These are phyloP conservation scores for Zaprionus obscuricornis DNA, from an alignment of 2,888 invertebrate genomes.

Conservation along the genomic window DNA sequence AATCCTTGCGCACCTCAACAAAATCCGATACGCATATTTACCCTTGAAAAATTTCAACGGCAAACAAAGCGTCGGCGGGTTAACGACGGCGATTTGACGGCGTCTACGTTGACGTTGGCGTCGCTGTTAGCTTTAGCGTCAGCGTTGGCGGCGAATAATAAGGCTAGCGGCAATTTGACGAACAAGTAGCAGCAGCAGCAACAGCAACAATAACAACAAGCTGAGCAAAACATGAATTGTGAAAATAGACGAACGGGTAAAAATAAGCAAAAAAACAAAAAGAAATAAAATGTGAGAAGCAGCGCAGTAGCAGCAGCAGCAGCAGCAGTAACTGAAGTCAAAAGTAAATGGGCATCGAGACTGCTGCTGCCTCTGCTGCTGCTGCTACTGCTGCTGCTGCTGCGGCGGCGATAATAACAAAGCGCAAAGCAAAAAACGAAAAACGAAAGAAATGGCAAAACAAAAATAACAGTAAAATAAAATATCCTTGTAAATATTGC, in stretches of 20 bases:
- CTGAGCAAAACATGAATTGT: too few relatives aligned
- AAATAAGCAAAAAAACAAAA: too few relatives aligned
- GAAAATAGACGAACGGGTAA: conserved; percentile 9
- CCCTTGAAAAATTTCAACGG: conserved; percentile 61
- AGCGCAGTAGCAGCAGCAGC: conserved; percentile 8
- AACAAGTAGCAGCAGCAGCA: conserved; percentile 7
- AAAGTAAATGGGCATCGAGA: conserved; percentile 51
- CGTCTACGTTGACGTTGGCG: too few relatives aligned
- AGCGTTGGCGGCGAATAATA: conserved; percentile 13
- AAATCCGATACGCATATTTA: conserved; percentile 70
- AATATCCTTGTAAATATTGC: conserved; percentile 67
- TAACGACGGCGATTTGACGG: conserved; percentile 34
- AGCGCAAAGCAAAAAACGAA: conserved; percentile 32
- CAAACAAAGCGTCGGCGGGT: conserved; percentile 26
- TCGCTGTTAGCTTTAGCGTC: neutral
- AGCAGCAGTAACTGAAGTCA: conserved; percentile 32
- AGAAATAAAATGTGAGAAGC: neutral
- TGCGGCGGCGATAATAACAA: conserved; percentile 64
- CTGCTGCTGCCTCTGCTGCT: too few relatives aligned
- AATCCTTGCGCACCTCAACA: conserved; percentile 49
- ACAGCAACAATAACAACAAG: conserved; percentile 13
- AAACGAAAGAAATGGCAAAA: conserved; percentile 49
- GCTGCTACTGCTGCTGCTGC: too few relatives aligned
- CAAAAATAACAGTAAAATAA: conserved; percentile 71
- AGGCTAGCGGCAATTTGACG: conserved; percentile 14